phyloP scores from a whole-genome alignment of 2,113 vertebrate genomes.

The Xyliphius kryptos region DNA sequence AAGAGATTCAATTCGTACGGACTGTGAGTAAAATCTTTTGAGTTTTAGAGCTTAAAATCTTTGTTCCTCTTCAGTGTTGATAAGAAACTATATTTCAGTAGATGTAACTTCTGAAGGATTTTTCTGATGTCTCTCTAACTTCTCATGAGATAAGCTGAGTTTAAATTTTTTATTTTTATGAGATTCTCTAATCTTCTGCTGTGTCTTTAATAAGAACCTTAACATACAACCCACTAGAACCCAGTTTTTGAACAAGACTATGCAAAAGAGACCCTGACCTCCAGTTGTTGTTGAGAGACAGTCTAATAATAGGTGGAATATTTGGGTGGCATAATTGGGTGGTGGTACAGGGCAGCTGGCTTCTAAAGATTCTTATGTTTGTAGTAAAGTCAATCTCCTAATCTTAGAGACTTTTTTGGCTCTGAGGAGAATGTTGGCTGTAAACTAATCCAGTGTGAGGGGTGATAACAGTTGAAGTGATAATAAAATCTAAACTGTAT shows the following conservation, averaged over 20 bases:
- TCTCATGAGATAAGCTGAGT: no score
- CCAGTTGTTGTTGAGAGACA: not conserved
- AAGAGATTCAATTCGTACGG: conserved; percentile 86
- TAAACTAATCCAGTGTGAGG: not conserved
- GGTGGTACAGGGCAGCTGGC: not conserved
- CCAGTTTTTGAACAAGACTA: no score
- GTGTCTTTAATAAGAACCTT: no score
- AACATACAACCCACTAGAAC: no score
- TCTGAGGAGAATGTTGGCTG: not conserved
- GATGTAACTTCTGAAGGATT: no score
- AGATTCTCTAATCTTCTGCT: no score
- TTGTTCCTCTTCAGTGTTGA: no score
- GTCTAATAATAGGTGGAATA: not conserved
- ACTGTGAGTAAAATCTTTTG: conserved; percentile 68
- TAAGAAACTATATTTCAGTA: no score
- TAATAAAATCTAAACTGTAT: not conserved
- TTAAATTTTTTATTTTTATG: no score
- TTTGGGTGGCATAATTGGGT: not conserved
- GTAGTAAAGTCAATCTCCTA: not conserved
- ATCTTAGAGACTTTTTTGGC: not conserved
- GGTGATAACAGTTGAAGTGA: not conserved
- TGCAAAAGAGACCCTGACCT: no score
- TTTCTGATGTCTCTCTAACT: no score
- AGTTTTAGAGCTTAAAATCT: not conserved
- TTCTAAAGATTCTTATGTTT: not conserved